Conservation (phyloP, 2,888 invertebrate genomes). For the Platynereis dumerilii region DNA sequence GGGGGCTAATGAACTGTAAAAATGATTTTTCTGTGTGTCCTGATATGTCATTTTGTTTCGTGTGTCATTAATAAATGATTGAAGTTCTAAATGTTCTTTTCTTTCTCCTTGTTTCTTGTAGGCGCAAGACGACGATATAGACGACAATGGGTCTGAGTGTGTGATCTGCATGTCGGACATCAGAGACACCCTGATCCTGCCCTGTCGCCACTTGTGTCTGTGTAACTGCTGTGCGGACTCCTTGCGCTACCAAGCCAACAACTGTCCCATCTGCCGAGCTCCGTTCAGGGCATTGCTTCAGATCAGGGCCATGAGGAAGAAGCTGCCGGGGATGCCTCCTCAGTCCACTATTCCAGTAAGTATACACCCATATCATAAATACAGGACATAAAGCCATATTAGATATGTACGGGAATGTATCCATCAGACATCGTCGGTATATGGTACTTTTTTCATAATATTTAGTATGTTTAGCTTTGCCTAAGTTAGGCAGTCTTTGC, state of each 20-base stretch:
- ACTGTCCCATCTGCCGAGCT: conserved; percentile 98
- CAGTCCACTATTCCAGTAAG: neutral
- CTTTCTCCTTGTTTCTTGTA: too few relatives aligned
- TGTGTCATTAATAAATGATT: too few relatives aligned
- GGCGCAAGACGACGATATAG: conserved; percentile 42
- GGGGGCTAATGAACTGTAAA: too few relatives aligned
- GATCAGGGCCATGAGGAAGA: conserved; percentile 89
- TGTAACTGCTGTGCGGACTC: conserved; percentile 98
- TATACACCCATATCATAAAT: neutral
- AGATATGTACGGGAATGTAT: neutral
- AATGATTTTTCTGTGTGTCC: too few relatives aligned
- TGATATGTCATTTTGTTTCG: too few relatives aligned
- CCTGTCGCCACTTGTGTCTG: conserved; percentile 94
- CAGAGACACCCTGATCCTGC: conserved; percentile 94
- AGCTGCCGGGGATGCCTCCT: conserved; percentile 27
- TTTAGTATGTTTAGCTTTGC: too few relatives aligned
- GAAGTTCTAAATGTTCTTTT: too few relatives aligned
- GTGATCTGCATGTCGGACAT: conserved; percentile 99
- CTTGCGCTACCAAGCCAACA: conserved; percentile 89
- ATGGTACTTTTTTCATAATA: too few relatives aligned
- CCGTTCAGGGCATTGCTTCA: conserved; percentile 96
- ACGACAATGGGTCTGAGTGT: conserved; percentile 84
- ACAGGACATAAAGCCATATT: neutral
- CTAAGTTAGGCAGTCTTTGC: too few relatives aligned
- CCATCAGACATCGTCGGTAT: neutral